Evolutionary conservation across 2,797 vertebrate species (phyloP).

Genomic region (Euphonia xanthogaster): DNA sequence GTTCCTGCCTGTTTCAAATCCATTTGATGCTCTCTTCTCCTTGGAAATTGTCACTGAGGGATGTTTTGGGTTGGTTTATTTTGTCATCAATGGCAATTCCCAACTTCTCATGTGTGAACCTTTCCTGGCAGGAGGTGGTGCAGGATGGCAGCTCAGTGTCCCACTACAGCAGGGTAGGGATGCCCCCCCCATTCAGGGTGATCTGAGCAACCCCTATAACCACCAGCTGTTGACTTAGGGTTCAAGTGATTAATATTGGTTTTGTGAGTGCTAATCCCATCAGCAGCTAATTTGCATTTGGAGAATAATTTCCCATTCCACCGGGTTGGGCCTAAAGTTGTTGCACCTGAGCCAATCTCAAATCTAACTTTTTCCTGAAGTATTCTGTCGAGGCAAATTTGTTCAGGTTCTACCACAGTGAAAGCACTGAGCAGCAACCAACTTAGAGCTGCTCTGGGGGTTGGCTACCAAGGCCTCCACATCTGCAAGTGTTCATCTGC

Average conservation of each 20-base stretch:
- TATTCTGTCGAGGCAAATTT: not conserved
- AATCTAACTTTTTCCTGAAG: not conserved
- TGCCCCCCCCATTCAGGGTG: fast-evolving
- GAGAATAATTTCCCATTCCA: not conserved
- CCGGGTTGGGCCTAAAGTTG: not conserved
- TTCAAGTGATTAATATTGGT: not conserved
- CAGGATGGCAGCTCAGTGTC: not conserved
- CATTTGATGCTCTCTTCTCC: not conserved
- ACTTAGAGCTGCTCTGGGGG: not conserved
- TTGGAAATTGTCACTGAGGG: conserved; percentile 1
- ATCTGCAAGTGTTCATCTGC: not conserved
- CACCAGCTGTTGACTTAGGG: fast-evolving
- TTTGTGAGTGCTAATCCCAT: not conserved
- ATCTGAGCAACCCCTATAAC: not conserved
- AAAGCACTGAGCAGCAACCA: not conserved
- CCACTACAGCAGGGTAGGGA: fast-evolving
- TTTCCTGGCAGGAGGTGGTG: not conserved
- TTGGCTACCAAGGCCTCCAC: not conserved
- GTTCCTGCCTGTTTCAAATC: conserved; percentile 4
- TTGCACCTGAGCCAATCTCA: not conserved
- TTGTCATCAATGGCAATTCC: not conserved
- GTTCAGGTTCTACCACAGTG: not conserved
- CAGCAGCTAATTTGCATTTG: not conserved
- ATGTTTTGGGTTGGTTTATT: conserved; percentile 3
- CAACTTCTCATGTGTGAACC: not conserved